These are phyloP conservation scores for Sakesphorus luctuosus DNA, from an alignment of 2,113 vertebrate species.

Conservation along the genomic window DNA sequence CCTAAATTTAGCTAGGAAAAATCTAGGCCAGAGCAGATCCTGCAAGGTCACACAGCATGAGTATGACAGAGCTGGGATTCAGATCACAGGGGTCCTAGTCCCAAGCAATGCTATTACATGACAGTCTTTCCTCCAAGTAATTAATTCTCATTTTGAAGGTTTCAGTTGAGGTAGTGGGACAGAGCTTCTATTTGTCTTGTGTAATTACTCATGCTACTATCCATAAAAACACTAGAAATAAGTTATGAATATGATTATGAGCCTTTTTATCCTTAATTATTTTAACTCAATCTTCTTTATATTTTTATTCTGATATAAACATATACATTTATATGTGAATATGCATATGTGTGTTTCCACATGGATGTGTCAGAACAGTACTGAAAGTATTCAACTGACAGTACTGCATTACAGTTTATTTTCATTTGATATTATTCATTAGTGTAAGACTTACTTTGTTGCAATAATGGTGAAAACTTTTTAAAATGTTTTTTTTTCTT, in stretches of 20 bases:
- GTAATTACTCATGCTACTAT: not conserved
- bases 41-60: conserved; percentile 10
- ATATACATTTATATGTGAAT: not conserved
- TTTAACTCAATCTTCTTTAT: not conserved
- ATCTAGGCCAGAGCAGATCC: conserved; percentile 6
- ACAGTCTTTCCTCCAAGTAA: not conserved
- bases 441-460: conserved; percentile 1
- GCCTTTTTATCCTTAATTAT: not conserved
- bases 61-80: conserved; percentile 13
- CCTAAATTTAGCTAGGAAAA: not conserved
- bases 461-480: conserved; percentile 37
- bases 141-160: conserved; percentile 53
- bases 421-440: not conserved
- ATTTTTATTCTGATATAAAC: not conserved
- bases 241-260: not conserved
- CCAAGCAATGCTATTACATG: conserved; percentile 21
- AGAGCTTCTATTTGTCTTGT: not conserved
- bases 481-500: not conserved
- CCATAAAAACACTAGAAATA: not conserved
- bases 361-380: not conserved
- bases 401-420: not conserved
- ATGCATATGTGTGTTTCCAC: not conserved
- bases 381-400: not conserved
- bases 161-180: not conserved
- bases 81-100: not conserved